Evolutionary conservation across 2,113 vertebrate species (phyloP), one percentile per base, ranked within the genome.

Genomic region (Tympanuchus pallidicinctus): DNA sequence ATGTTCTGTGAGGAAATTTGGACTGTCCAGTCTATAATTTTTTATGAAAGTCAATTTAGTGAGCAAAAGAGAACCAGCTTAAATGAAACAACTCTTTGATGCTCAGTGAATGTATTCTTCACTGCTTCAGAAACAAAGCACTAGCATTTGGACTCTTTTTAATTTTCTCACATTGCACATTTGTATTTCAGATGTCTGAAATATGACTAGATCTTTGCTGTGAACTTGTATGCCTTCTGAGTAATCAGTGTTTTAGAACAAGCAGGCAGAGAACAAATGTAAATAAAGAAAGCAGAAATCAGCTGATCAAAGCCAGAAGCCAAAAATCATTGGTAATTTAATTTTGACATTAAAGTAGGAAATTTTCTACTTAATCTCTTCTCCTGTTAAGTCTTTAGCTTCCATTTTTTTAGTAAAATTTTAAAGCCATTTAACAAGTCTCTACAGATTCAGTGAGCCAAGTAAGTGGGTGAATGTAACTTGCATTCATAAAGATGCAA

Each of bases 381-480:
- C 87, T 95, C 52, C 42, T 92, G 91, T 90, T 95, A 88, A 92
- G 87, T 89, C 77, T 87, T 93, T 96, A 95, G 57, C 85, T 94
- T 94, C 92, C 86, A 92, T 60, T 96, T 95, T 97, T 93, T 87
- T 80, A 95, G 81, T 96, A 97, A 97, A 92, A 94, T 82, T 87
- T 96, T 95, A 87, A 97, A 95, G 69, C 77, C 88, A 82, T 89
- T 95, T 95, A 97, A 94, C 78, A 92, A 96, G 82, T 92, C 74
- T 81, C 74, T 91, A 20, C 92, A 88, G 82, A 89, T 94, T 74
- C 92, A 95, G 70, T 56, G 57, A 92, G 89, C 92, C 88, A 91
- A 77, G 77, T 92, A 91, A 77, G 77, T 92, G 92, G 71, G 91
- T 94, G 85, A 96, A 90, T 92, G 63, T 94, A 75, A 87, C 93